phyloP scores from a whole-genome alignment of 2,888 invertebrate genomes.

The Diplazon laetatorius region DNA sequence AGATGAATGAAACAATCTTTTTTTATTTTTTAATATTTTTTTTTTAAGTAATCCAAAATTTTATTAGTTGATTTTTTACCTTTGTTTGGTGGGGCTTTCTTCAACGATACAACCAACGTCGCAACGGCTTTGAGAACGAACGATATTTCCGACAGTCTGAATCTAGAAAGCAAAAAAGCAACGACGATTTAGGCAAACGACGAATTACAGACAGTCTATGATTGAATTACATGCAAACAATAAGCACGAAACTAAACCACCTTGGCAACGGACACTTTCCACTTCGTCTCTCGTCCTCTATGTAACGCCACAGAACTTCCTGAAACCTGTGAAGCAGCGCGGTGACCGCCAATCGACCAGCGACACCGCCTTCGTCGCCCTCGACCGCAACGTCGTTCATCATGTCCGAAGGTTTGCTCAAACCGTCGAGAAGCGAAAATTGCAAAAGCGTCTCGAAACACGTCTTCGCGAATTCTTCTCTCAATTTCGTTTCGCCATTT shows the following conservation, averaged over 20 bases:
- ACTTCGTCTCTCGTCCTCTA: conserved; percentile 91
- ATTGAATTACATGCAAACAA: not conserved
- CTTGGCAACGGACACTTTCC: conserved; percentile 94
- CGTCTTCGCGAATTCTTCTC: conserved; percentile 97
- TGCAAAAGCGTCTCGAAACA: conserved; percentile 98
- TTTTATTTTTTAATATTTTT: no score
- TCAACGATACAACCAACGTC: conserved; percentile 95
- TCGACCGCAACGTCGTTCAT: conserved; percentile 67
- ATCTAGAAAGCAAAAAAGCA: conserved; percentile 84
- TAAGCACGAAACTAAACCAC: conserved; percentile 80
- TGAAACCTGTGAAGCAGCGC: conserved; percentile 95
- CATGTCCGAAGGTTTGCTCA: conserved; percentile 80
- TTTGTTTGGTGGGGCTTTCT: conserved; percentile 94
- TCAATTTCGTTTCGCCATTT: conserved; percentile 85
- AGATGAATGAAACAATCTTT: no score
- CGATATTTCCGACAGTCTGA: conserved; percentile 96
- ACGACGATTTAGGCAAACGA: conserved; percentile 51
- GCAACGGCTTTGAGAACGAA: conserved; percentile 97
- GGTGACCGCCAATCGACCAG: conserved; percentile 93
- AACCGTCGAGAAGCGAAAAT: conserved; percentile 93
- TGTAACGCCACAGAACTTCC: conserved; percentile 94
- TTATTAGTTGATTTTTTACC: conserved; percentile 83
- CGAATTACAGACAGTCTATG: conserved; percentile 26
- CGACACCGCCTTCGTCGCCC: conserved; percentile 85
- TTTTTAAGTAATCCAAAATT: not conserved